Conservation (phyloP, 2,888 invertebrate genomes). For the Acleris emargana region DNA sequence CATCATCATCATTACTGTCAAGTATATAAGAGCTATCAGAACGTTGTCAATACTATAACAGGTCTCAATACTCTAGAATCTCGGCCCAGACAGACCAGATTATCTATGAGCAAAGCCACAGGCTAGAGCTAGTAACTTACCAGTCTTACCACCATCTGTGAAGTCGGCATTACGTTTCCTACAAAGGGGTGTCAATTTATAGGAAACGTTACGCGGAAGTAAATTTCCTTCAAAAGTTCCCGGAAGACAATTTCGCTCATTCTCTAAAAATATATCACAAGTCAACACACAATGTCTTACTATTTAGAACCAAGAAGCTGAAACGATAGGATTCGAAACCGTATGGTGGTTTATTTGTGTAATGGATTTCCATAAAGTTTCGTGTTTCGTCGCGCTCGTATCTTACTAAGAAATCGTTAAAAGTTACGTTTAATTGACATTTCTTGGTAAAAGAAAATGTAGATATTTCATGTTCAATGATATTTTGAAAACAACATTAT, state of each 20-base stretch:
- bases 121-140: too few relatives aligned
- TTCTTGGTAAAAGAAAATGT: slow-evolving; percentile 18
- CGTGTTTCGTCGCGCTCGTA: slow-evolving; percentile 41
- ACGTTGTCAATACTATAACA: too few relatives aligned
- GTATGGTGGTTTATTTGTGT: background rate
- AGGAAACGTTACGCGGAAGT: slow-evolving; percentile 55
- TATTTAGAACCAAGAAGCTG: background rate
- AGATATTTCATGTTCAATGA: background rate
- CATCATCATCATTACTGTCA: too few relatives aligned
- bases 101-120: too few relatives aligned
- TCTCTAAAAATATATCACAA: background rate
- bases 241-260: slow-evolving; percentile 53
- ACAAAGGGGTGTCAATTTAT: slow-evolving; percentile 39
- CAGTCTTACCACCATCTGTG: too few relatives aligned
- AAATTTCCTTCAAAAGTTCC: slow-evolving; percentile 62
- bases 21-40: too few relatives aligned
- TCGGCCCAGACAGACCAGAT: too few relatives aligned
- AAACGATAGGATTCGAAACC: background rate
- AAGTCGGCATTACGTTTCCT: background rate
- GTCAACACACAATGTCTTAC: background rate
- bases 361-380: background rate
- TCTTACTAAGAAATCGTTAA: slow-evolving; percentile 23
- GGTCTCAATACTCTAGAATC: too few relatives aligned
- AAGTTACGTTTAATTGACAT: slow-evolving; percentile 30
- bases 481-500: background rate